phyloP scores from a whole-genome alignment of 2,113 vertebrate species.

The Bubo scandiacus region DNA sequence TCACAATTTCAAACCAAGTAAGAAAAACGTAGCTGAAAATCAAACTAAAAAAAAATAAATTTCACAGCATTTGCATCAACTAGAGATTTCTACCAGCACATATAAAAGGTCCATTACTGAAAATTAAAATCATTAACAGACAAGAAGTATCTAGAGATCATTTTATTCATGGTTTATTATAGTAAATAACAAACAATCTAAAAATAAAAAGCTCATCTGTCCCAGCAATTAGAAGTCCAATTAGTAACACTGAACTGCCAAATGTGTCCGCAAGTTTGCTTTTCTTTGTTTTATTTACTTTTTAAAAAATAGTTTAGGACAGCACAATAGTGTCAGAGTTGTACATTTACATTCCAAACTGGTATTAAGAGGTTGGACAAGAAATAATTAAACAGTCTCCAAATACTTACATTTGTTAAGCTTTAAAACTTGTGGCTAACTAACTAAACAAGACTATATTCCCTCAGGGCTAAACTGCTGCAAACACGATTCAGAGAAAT shows the following conservation, averaged over 20 bases:
- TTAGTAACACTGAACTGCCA: background rate
- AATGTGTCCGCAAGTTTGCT: background rate
- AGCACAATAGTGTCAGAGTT: background rate
- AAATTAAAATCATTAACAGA: background rate
- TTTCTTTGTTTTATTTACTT: background rate
- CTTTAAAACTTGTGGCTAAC: constrained; percentile 16
- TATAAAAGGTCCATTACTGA: background rate
- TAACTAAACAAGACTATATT: background rate
- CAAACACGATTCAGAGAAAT: background rate
- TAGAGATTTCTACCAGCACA: background rate
- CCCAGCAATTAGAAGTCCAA: background rate
- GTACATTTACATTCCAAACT: background rate
- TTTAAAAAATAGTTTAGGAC: background rate
- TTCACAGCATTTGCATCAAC: background rate
- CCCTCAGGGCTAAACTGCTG: background rate
- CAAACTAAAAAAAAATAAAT: background rate
- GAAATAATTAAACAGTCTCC: background rate
- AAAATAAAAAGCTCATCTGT: background rate
- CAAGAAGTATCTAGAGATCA: background rate
- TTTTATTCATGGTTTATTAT: background rate
- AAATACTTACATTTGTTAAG: constrained; percentile 6
- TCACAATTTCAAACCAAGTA: background rate
- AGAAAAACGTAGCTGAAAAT: background rate
- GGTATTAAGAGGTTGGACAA: background rate
- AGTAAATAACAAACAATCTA: background rate